Percentiles rank a stretch among this genome's conserved stretches.
Evolutionary conservation across 2,113 vertebrate genomes (phyloP).

Genomic region (Tympanuchus pallidicinctus): DNA sequence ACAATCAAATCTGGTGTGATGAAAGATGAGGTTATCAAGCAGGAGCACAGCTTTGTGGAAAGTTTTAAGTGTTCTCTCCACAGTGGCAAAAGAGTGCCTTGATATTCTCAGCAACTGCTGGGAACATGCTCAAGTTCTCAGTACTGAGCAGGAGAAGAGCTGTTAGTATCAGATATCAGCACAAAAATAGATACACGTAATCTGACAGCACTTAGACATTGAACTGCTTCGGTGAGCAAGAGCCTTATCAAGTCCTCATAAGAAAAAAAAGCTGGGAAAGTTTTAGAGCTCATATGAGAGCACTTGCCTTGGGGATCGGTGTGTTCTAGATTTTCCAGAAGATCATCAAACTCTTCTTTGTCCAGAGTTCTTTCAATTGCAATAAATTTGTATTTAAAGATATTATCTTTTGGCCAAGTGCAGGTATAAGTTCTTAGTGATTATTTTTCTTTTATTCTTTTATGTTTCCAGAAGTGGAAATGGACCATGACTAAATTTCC

Average conservation of each 20-base stretch:
- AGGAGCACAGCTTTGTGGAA: neutral
- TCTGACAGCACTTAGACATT: neutral
- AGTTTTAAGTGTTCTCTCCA: neutral
- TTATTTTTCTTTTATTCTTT: neutral
- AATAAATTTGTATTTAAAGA: constrained; percentile 26
- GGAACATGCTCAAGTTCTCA: neutral
- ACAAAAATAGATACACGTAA: neutral
- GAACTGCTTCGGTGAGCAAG: neutral
- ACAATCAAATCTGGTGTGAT: neutral
- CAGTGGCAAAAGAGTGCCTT: neutral
- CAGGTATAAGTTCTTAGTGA: neutral
- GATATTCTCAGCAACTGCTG: neutral
- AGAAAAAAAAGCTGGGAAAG: neutral
- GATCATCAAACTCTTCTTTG: constrained; percentile 5
- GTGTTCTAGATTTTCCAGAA: neutral
- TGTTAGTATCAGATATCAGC: neutral
- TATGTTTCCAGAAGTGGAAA: neutral
- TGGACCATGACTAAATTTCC: neutral
- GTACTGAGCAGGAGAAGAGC: neutral
- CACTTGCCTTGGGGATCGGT: neutral
- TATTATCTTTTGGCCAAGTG: neutral
- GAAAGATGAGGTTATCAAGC: neutral
- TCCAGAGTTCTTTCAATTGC: neutral
- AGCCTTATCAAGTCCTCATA: neutral
- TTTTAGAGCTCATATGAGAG: neutral